Percentiles rank a stretch among this genome's conserved stretches.
Evolutionary conservation across 2,113 vertebrate genomes (phyloP).

Genomic region (Andinoacara biseriatus): DNA sequence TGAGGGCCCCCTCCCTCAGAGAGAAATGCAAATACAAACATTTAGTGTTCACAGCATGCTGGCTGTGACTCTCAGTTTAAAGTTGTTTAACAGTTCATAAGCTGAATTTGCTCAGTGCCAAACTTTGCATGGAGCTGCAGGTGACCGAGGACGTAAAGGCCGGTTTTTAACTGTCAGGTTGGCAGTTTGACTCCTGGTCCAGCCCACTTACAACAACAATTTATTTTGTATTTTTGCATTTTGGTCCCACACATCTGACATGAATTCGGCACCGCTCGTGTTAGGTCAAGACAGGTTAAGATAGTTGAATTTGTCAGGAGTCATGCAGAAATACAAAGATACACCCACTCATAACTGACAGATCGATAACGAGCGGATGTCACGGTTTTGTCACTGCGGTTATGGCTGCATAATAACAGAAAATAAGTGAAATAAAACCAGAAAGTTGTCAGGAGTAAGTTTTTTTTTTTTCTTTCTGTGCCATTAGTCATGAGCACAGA

Average conservation of each 20-base stretch:
- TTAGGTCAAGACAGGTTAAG: neutral
- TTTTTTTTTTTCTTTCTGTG: too few species aligned
- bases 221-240: neutral
- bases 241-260: neutral
- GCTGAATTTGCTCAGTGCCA: neutral
- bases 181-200: neutral
- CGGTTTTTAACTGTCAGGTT: neutral
- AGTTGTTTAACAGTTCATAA: neutral
- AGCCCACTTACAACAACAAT: neutral
- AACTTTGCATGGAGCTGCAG: neutral
- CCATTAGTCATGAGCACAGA: neutral
- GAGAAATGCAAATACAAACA: too few species aligned
- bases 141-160: neutral
- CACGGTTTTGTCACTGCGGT: neutral
- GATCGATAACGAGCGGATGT: neutral
- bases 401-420: neutral
- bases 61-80: neutral
- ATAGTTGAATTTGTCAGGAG: neutral
- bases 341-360: neutral
- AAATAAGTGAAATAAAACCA: neutral
- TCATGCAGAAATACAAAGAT: neutral
- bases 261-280: neutral
- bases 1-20: neutral
- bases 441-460: rapidly evolving
- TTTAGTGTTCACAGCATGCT: neutral